Evolutionary conservation across 2,113 vertebrate species (phyloP).

Genomic region (Tonatia bakeri): DNA sequence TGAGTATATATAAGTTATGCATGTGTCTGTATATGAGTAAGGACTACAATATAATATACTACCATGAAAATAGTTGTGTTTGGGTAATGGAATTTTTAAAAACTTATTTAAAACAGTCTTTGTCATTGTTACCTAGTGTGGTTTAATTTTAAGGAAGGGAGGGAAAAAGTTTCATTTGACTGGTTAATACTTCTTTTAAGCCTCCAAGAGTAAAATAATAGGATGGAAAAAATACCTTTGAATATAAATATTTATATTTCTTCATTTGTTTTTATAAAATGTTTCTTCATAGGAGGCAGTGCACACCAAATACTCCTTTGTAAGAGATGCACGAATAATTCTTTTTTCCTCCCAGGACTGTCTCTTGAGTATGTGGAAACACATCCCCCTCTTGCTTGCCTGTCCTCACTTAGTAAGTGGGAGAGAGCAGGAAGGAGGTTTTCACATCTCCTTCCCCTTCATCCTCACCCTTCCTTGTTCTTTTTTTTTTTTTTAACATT

Average conservation of each 20-base stretch:
- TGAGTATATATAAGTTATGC: background rate
- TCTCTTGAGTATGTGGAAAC: background rate
- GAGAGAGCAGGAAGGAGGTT: no score
- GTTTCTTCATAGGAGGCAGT: background rate
- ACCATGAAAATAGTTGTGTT: background rate
- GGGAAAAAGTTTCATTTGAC: background rate
- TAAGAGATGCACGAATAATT: background rate
- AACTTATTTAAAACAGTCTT: background rate
- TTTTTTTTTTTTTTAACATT: no score
- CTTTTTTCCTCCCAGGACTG: background rate
- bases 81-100: background rate
- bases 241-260: background rate
- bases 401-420: background rate
- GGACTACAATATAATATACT: background rate
- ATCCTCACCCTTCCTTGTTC: background rate
- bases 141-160: slow-evolving; percentile 25
- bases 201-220: background rate
- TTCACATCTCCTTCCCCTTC: background rate
- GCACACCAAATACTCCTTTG: background rate
- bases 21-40: background rate
- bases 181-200: slow-evolving; percentile 31
- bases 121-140: background rate
- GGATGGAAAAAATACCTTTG: background rate
- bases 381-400: fast-evolving
- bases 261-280: background rate